Evolutionary conservation across 2,888 invertebrate species (phyloP).

Genomic region (Malthinus seriepunctatus): DNA sequence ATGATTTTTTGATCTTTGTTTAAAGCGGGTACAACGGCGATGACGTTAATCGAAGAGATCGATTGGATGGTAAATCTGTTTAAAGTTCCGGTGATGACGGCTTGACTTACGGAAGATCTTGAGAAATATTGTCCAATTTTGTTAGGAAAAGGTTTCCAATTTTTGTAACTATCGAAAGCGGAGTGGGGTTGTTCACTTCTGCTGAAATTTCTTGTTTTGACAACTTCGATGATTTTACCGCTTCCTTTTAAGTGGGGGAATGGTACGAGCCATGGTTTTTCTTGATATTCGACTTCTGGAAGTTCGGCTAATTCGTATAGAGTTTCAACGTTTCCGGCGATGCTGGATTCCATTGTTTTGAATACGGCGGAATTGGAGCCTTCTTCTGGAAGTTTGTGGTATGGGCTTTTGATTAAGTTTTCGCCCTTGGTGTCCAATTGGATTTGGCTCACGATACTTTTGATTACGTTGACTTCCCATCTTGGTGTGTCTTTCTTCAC

Average conservation of each 20-base stretch:
- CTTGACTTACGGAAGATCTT: constrained; percentile 61
- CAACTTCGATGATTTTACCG: constrained; percentile 61
- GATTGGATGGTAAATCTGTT: constrained; percentile 67
- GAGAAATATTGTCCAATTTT: constrained; percentile 52
- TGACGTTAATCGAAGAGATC: constrained; percentile 64
- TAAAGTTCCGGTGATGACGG: constrained; percentile 60
- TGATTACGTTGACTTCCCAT: constrained; percentile 70
- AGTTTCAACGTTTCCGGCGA: constrained; percentile 73
- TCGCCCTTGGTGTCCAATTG: constrained; percentile 68
- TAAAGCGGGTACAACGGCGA: constrained; percentile 62
- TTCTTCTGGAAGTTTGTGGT: constrained; percentile 50
- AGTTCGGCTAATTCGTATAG: constrained; percentile 68
- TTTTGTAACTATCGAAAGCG: constrained; percentile 54
- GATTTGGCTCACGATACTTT: constrained; percentile 69
- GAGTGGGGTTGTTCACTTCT: constrained; percentile 67
- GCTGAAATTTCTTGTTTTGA: constrained; percentile 69
- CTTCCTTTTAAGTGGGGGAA: constrained; percentile 54
- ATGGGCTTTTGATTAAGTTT: constrained; percentile 57
- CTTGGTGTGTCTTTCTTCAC: constrained; percentile 60
- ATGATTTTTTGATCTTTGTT: constrained; percentile 64
- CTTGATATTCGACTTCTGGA: constrained; percentile 59
- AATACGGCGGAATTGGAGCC: constrained; percentile 61
- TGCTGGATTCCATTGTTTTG: constrained; percentile 72
- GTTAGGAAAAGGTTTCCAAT: constrained; percentile 44
- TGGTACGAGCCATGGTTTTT: constrained; percentile 59